Evolutionary conservation across 2,888 invertebrate species (phyloP).

Genomic region (Sesamia inferens): DNA sequence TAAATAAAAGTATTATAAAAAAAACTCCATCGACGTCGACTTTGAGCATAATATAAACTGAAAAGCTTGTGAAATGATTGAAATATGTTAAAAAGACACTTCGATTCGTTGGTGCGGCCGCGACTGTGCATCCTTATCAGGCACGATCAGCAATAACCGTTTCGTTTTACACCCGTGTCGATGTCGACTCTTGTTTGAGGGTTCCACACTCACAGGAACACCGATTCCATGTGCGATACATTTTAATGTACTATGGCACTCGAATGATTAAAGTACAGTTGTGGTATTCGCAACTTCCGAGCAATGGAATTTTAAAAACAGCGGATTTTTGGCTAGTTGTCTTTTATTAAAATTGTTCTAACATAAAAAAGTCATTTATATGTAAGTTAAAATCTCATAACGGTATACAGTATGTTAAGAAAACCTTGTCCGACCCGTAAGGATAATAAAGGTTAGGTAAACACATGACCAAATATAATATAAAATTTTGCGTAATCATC

Average conservation of each 20-base stretch:
- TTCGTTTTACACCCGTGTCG: conserved; percentile 63
- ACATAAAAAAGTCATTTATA: too few relatives aligned
- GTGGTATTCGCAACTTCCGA: conserved; percentile 4
- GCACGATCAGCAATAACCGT: conserved; percentile 70
- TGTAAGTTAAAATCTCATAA: too few relatives aligned
- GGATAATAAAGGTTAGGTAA: too few relatives aligned
- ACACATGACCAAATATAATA: too few relatives aligned
- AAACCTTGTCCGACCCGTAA: too few relatives aligned
- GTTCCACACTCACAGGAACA: conserved; percentile 65
- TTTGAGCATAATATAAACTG: neutral
- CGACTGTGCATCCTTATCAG: conserved; percentile 56
- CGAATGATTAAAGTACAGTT: conserved; percentile 33
- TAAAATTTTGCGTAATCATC: too few relatives aligned
- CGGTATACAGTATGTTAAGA: too few relatives aligned
- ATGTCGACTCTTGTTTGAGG: conserved; percentile 53
- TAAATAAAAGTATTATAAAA: conserved; percentile 28
- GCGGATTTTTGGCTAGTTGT: conserved; percentile 9
- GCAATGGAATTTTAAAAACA: conserved; percentile 9
- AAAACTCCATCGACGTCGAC: neutral
- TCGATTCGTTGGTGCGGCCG: conserved; percentile 32
- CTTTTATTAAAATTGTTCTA: conserved; percentile 2
- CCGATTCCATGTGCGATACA: conserved; percentile 72
- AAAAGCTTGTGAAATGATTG: conserved; percentile 27
- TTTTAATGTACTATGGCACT: conserved; percentile 63
- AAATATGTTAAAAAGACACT: conserved; percentile 46